Base-by-base conservation (phyloP, 2,797 vertebrate genomes). In the Mallotus villosus region DNA sequence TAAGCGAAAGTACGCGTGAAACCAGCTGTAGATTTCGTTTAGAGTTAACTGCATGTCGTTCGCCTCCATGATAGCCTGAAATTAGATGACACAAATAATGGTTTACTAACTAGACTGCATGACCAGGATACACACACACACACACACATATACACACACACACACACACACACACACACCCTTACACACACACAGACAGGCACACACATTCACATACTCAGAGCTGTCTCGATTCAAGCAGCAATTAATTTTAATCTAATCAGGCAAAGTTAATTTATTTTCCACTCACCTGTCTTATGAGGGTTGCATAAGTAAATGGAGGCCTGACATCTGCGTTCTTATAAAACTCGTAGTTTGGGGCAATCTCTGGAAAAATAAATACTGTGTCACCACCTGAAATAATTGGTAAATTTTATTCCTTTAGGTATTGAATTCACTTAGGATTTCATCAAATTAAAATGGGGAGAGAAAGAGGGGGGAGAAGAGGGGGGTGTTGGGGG, bases 21-120 rank as follows among this genome's bases (percentile, higher is more conserved):
- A 99, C 97, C 97, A 99, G 96, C 96, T 99, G 95, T 99, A 99
- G 94, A 99, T 99, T 97, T 99, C 97, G 93, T 99, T 99, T 93
- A 99, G 97, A 84, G 97, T 99, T 95, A 99, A 94, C 96, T 99
- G 97, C 95, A 96, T 98, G 95, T 99, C 97, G 88, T 91, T 90
- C 74, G 97, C 96, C 94, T 99, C 97, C 96, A 99, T 96, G 95
- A 99, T 98, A 91, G 96, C 96, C 97, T 99, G 95, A 89, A 95
- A 98, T 93, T 93, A 97, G 94, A 97, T 93, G 94, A 94, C 96
- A 95, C 94, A 95, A 94, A 94, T 92, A 93, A 92, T 85, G 88
- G 91, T 94, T 96, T 95, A 94, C 95, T 95, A 94, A 95, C 93
- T 90, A 93, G 92, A 80, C 92, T 82, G 82, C 87, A 88, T 75